Conservation (phyloP, 2,797 vertebrate genomes). For the Sebastes vulpes region DNA sequence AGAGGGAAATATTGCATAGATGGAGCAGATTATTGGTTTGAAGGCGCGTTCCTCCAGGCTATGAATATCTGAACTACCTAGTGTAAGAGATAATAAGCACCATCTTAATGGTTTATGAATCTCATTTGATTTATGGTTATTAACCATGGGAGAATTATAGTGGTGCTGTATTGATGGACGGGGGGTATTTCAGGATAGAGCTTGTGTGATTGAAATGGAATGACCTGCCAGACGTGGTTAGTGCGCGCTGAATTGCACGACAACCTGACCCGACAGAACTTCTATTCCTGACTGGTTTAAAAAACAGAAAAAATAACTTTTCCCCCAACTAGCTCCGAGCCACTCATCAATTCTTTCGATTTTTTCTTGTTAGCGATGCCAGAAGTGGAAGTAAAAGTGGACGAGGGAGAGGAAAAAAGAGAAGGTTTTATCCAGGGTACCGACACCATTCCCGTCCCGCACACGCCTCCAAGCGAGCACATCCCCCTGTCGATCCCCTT, state of each 20-base stretch:
- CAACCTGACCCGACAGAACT: constrained; percentile 46
- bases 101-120: constrained; percentile 86
- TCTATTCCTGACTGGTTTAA: constrained; percentile 14
- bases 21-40: constrained; percentile 78
- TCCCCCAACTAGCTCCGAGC: constrained; percentile 56
- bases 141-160: constrained; percentile 76
- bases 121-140: constrained; percentile 83
- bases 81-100: constrained; percentile 83
- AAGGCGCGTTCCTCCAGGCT: constrained; percentile 72
- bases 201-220: constrained; percentile 54
- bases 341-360: constrained; percentile 60
- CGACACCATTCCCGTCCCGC: constrained; percentile 66
- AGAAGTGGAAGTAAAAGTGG: constrained; percentile 40
- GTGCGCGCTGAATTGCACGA: constrained; percentile 1
- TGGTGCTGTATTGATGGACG: constrained; percentile 64
- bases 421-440: constrained; percentile 67
- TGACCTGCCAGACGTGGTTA: constrained; percentile 35
- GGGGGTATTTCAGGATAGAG: constrained; percentile 58
- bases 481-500: constrained; percentile 58
- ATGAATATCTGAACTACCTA: constrained; percentile 81
- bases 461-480: constrained; percentile 71
- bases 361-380: constrained; percentile 56
- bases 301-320: constrained; percentile 32
- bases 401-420: constrained; percentile 4
- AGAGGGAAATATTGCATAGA: constrained; percentile 76